phyloP scores from a whole-genome alignment of 2,797 vertebrate species.

The Myotis daubentonii region DNA sequence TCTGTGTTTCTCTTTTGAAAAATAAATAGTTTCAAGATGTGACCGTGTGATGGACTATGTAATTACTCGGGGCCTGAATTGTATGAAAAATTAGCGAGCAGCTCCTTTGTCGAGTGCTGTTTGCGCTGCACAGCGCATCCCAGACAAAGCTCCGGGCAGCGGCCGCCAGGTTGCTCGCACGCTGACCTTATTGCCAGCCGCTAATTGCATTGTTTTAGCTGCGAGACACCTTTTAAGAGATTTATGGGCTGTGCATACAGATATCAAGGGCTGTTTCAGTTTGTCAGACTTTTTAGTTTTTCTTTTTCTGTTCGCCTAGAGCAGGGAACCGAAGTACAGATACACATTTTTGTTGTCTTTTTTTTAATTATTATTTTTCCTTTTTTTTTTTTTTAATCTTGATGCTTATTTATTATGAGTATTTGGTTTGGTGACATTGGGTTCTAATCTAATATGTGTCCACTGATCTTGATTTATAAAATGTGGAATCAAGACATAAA shows the following conservation, averaged over 20 bases:
- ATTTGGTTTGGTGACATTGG: conserved; percentile 32
- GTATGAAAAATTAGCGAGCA: conserved; percentile 80
- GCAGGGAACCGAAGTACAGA: not conserved
- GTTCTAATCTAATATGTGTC: not conserved
- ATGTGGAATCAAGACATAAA: conserved; percentile 9
- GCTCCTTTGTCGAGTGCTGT: conserved; percentile 80
- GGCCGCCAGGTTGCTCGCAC: conserved; percentile 59
- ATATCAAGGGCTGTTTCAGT: not conserved
- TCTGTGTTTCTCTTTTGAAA: conserved; percentile 56
- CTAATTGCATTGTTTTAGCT: conserved; percentile 44
- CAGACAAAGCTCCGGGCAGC: conserved; percentile 84
- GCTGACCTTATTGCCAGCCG: conserved; percentile 66
- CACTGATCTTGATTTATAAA: not conserved
- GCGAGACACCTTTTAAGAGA: conserved; percentile 14
- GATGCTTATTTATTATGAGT: conserved; percentile 19
- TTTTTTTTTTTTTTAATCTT: not conserved
- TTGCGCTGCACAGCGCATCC: conserved; percentile 73
- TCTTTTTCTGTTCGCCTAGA: not conserved
- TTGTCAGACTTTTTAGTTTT: conserved; percentile 40
- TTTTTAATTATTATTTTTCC: not conserved
- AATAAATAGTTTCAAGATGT: conserved; percentile 71
- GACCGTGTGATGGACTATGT: conserved; percentile 80
- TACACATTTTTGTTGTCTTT: not conserved
- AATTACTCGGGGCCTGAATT: conserved; percentile 82
- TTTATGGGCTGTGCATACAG: not conserved